A percentile compares a stretch with the other conserved stretches of the same genome.
Evolutionary conservation across 2,888 invertebrate species (phyloP).

Genomic region (Melanchra persicariae): DNA sequence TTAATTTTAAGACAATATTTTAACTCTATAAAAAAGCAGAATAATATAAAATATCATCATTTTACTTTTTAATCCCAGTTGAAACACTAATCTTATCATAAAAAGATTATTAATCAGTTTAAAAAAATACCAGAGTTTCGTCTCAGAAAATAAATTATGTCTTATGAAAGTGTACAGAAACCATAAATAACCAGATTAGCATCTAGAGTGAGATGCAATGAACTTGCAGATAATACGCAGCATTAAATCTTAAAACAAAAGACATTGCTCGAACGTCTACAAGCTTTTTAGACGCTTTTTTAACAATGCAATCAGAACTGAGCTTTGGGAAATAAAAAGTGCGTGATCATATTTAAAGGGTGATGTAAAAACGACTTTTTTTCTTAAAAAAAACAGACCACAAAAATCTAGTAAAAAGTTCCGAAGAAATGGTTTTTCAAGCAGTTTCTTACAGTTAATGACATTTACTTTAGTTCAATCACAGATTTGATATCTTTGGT

Average conservation of each 20-base stretch:
- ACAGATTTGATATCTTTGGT: no score
- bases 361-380: no score
- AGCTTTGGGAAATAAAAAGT: neutral
- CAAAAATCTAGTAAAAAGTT: no score
- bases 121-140: slow-evolving; percentile 5
- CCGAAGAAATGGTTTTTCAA: no score
- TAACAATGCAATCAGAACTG: neutral
- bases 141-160: slow-evolving; percentile 20
- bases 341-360: no score
- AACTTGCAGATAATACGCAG: slow-evolving; percentile 29
- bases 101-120: slow-evolving; percentile 7
- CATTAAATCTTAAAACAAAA: slow-evolving; percentile 39
- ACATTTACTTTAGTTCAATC: no score
- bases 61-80: neutral
- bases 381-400: no score
- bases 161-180: slow-evolving; percentile 16
- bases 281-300: neutral
- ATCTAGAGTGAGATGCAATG: slow-evolving; percentile 42
- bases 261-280: neutral
- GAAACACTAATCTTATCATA: neutral
- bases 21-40: neutral
- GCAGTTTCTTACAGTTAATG: no score
- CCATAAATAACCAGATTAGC: slow-evolving; percentile 53
- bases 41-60: neutral
- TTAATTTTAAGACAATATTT: neutral